phyloP scores from a whole-genome alignment of 2,113 vertebrate species.

The Leptocoma aspasia region DNA sequence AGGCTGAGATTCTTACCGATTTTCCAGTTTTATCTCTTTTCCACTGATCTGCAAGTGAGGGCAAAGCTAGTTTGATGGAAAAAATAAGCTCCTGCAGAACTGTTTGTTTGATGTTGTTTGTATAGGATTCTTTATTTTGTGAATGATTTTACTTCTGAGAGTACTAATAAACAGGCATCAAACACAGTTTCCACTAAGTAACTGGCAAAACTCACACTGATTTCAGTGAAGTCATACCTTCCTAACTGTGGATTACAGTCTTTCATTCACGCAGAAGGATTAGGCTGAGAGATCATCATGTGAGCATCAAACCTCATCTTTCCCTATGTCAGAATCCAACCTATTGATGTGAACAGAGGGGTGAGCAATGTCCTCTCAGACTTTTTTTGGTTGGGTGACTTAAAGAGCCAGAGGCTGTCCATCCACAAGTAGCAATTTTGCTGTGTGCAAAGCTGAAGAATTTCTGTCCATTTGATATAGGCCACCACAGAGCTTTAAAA shows the following conservation, averaged over 20 bases:
- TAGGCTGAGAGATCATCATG: not conserved
- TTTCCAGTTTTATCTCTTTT: not conserved
- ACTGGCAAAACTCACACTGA: not conserved
- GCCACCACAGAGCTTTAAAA: not conserved
- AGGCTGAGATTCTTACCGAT: not conserved
- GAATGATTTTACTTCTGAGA: not conserved
- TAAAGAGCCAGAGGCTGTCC: not conserved
- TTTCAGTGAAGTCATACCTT: not conserved
- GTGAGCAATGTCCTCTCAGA: not conserved
- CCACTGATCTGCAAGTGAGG: not conserved
- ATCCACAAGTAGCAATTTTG: fast-evolving
- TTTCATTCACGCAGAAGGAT: not conserved
- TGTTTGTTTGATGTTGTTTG: not conserved
- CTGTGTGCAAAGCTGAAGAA: not conserved
- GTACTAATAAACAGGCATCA: not conserved
- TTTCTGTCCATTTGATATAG: not conserved
- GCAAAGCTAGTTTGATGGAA: fast-evolving
- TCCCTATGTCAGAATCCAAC: not conserved
- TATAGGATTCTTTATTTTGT: not conserved
- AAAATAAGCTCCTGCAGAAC: not conserved
- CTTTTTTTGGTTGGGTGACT: not conserved
- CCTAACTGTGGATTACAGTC: not conserved
- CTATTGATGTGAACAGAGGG: not conserved
- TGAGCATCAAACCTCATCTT: not conserved
- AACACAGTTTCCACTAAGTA: not conserved